Base-by-base conservation (phyloP, 2,888 invertebrate genomes). In the Apamea crenata region DNA sequence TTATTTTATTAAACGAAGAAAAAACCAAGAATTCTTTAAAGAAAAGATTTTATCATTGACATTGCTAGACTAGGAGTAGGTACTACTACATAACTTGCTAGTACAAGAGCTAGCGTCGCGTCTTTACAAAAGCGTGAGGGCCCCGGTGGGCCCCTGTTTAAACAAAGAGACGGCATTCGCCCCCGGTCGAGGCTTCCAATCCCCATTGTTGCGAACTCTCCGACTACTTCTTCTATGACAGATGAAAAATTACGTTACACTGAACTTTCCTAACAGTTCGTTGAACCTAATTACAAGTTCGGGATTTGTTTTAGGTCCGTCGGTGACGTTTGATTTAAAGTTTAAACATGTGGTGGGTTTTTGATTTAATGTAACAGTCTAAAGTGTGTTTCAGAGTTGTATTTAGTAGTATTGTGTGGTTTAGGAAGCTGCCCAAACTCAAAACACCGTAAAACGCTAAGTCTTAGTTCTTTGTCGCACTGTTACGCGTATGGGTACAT, bases 231-330 rank as follows among this genome's bases (percentile, higher is more conserved):
- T 61, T 32, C 71, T 53, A 72, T 65, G 80, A 77, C 68, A 77
- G 77, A 78, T 77, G 82, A 87, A 87, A 83, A 83, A 87, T 82
- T 71, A 87, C 70, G 81, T 81, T 67, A 71, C 78, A 50, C 44
- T 73, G 75, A 80, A 83, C 74, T 69, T 79, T 18, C 25, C 21
- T 63, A 66, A 76, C 85, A 74, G 80, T 81, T 85, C 75, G 85
- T 78, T 80, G 68, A 32, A 81, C 59, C 65, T 80, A 74, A 87
- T 84, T 82, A 68, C 65, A 87, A 87, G 77, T 86, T 86, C 63
- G 44, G 77, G 56, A 81, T 80, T 86, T 74, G 78, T 74, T 86
- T 74, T 74, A 4, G 67, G 63, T 40, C 0, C 29, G 25, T 40
- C 7, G 50, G 59, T 75, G 79, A 75, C 78, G 36, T 77, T 71